Evolutionary conservation across 1,140 invertebrate genomes (phyloP).

Genomic region (Cyrtorhinus lividipennis): DNA sequence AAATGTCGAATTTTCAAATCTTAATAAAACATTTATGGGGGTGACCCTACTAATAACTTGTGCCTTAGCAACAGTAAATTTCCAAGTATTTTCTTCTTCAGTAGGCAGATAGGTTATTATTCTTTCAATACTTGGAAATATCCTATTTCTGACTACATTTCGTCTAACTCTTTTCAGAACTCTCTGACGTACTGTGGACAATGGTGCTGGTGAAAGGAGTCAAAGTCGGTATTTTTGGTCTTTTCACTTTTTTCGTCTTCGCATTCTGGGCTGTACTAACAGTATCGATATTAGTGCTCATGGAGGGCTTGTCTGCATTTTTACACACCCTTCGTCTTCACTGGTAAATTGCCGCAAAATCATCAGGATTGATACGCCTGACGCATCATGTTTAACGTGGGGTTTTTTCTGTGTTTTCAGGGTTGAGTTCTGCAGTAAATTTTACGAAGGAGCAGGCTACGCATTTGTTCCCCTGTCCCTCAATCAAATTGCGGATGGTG

Average conservation of each 20-base stretch:
- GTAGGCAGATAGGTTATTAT: no score
- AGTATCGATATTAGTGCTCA: conserved; percentile 84
- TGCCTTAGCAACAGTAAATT: no score
- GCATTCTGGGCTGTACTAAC: conserved; percentile 65
- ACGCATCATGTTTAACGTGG: no score
- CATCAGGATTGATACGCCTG: not conserved
- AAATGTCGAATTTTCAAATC: no score
- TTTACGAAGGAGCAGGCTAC: conserved; percentile 78
- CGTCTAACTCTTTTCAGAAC: conserved; percentile 33
- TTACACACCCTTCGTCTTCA: conserved; percentile 94
- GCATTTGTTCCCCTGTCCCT: conserved; percentile 88
- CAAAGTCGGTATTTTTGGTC: conserved; percentile 33
- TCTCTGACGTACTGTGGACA: conserved; percentile 59
- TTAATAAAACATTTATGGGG: no score
- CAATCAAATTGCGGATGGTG: conserved; percentile 59
- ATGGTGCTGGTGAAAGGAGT: conserved; percentile 44
- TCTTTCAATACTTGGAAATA: no score
- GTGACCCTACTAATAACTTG: no score
- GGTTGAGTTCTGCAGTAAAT: conserved; percentile 80
- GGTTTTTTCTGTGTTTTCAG: conserved; percentile 32
- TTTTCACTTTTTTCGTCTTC: conserved; percentile 47
- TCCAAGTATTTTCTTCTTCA: no score
- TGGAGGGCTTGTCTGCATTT: conserved; percentile 98
- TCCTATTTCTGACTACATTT: not conserved
- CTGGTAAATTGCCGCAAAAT: no score